phyloP scores from a whole-genome alignment of 1,140 invertebrate species.

The Aethina tumida region DNA sequence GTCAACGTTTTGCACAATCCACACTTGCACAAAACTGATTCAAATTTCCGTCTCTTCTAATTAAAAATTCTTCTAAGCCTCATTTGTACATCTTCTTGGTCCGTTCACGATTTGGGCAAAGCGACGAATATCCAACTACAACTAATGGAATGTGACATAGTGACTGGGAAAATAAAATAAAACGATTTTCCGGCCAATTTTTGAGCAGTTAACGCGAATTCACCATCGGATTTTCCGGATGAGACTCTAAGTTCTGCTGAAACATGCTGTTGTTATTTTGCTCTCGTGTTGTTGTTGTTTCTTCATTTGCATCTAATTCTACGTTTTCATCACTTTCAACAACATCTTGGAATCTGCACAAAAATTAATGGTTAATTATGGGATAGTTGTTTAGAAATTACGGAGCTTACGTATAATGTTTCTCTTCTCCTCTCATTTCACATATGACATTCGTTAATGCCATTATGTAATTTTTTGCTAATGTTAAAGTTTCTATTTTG shows the following conservation, averaged over 20 bases:
- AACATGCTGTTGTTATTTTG: constrained; percentile 34
- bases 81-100: constrained; percentile 2
- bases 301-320: constrained; percentile 24
- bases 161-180: neutral
- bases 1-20: no score
- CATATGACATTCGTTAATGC: constrained; percentile 81
- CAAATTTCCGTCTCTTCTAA: neutral
- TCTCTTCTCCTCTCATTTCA: constrained; percentile 37
- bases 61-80: constrained; percentile 4
- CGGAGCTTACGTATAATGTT: constrained; percentile 36
- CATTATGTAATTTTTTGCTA: constrained; percentile 91
- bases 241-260: constrained; percentile 31
- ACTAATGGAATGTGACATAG: neutral
- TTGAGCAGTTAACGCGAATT: constrained; percentile 19
- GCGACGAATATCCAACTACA: neutral
- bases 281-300: constrained; percentile 21
- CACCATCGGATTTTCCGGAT: constrained; percentile 24
- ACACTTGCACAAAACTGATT: constrained; percentile 1
- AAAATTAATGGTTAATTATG: constrained; percentile 5
- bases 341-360: constrained; percentile 33
- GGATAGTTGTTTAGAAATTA: neutral
- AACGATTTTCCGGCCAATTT: neutral
- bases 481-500: constrained; percentile 83
- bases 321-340: constrained; percentile 32
- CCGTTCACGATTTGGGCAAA: neutral